Base-by-base conservation (phyloP, 2,113 vertebrate genomes). In the Bos taurus region DNA sequence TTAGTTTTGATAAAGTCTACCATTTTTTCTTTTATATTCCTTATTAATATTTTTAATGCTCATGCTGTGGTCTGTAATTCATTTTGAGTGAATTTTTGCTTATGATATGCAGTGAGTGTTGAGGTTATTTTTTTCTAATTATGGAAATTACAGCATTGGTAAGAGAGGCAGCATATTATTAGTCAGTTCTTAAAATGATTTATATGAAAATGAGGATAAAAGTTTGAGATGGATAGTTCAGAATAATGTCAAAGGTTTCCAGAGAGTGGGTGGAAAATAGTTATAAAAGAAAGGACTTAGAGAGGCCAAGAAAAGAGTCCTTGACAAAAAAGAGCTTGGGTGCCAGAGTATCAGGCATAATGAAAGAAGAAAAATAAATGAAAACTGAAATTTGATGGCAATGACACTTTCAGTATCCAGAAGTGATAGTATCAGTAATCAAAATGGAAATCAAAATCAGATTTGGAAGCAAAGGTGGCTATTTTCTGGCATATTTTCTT, bases 1-100 rank as follows among this genome's bases (percentile, higher is more conserved):
- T 97, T 88, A 89, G 71, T 92, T 97, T 92, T 95, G 54, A 83
- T 56, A 26, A 83, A 57, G 50, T 89, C 36, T 92, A 64, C 28
- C 62, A 60, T 54, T 78, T 95, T 95, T 85, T 92, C 78, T 80
- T 93, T 48, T 48, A 83, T 81, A 43, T 94, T 56, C 88, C 26
- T 30, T 30, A 80, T 80, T 80, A 80, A 82, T 87, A 80, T 78
- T 85, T 60, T 52, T 92, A 93, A 43, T 25, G 33, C 19, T 83
- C 36, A 87, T 56, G 28, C 62, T 95, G 40, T 82, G 15, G n/a
- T 56, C 48, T 56, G 1, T 84, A 36, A 54, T 94, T 91, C n/a
- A 46, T 52, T 91, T 91, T 81, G 43, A 82, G 71, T 94, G 48
- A 93, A 54, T 64, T 96, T 96, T 90, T 78, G 9, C n/a, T 77